Conservation (phyloP, 2,888 invertebrate species). For the Xestobium rufovillosum region DNA sequence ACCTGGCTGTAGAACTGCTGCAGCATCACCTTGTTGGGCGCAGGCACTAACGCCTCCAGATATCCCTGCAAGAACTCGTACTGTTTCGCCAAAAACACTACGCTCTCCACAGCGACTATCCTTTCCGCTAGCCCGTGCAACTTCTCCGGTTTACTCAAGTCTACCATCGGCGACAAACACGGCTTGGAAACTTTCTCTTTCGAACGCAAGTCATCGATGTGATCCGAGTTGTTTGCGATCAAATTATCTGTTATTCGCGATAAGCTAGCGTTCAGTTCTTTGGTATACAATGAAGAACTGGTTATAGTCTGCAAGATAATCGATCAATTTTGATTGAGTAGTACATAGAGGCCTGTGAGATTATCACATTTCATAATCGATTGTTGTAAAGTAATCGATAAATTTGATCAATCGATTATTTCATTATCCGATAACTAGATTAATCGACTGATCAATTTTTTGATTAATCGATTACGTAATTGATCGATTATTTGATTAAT, state of each 20-base stretch:
- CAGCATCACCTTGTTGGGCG: slow-evolving; percentile 59
- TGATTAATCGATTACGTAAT: too few relatives aligned
- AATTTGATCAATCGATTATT: too few relatives aligned
- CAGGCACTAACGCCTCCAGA: slow-evolving; percentile 73
- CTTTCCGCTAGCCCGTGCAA: slow-evolving; percentile 79
- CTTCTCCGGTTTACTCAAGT: slow-evolving; percentile 60
- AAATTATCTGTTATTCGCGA: slow-evolving; percentile 72
- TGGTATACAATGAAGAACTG: slow-evolving; percentile 51
- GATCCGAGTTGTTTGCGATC: slow-evolving; percentile 41
- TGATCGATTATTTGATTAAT: too few relatives aligned
- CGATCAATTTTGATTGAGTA: too few relatives aligned
- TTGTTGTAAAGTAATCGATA: too few relatives aligned
- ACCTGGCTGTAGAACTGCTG: slow-evolving; percentile 64
- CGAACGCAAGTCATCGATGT: slow-evolving; percentile 26
- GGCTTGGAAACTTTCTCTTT: slow-evolving; percentile 45
- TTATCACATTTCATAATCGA: too few relatives aligned
- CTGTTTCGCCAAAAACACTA: slow-evolving; percentile 83
- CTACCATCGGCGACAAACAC: slow-evolving; percentile 54
- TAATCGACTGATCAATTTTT: too few relatives aligned
- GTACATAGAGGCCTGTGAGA: background rate
- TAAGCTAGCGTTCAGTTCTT: slow-evolving; percentile 65
- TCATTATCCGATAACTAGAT: too few relatives aligned
- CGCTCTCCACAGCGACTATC: slow-evolving; percentile 87
- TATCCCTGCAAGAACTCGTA: slow-evolving; percentile 77
- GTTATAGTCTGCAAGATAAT: slow-evolving; percentile 43